Conservation (phyloP, 1,140 invertebrate genomes). For the Aphelenchoides fujianensis region DNA sequence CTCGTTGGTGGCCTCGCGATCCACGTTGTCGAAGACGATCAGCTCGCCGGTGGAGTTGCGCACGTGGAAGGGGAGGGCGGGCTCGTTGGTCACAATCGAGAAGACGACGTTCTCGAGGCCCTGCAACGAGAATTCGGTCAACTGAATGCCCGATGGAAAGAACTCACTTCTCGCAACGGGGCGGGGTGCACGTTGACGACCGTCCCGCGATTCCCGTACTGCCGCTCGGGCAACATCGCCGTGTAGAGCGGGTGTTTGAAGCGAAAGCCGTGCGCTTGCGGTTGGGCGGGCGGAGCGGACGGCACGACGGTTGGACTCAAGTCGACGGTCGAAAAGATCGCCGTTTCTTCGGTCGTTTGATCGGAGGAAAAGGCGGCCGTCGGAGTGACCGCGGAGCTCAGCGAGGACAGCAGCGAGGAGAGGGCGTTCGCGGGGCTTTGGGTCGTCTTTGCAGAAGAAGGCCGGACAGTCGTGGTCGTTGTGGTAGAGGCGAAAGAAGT, state of each 20-base stretch:
- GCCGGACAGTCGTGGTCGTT: not conserved
- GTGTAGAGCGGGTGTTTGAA: conserved; percentile 27
- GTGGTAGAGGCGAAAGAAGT: not conserved
- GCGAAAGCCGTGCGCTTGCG: not conserved
- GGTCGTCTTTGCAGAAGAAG: not conserved
- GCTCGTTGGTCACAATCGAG: conserved; percentile 32
- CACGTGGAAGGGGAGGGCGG: conserved; percentile 49
- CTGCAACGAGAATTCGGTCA: no score
- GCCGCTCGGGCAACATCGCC: conserved; percentile 53
- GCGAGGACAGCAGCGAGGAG: not conserved
- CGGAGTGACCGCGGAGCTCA: not conserved
- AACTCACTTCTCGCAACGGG: not conserved
- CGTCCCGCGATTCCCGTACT: conserved; percentile 53
- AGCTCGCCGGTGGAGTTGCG: conserved; percentile 50
- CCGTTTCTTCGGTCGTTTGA: not conserved
- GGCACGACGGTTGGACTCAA: not conserved
- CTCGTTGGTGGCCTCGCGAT: conserved; percentile 40
- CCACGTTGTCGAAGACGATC: conserved; percentile 52
- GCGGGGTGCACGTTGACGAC: not conserved
- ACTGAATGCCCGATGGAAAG: no score
- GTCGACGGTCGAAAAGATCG: not conserved
- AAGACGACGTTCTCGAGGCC: conserved; percentile 20
- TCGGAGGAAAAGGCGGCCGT: conserved; percentile 11
- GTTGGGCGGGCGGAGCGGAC: no score
- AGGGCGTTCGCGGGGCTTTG: not conserved